Conservation (phyloP, 2,113 vertebrate species). For the Syrmaticus mikado region DNA sequence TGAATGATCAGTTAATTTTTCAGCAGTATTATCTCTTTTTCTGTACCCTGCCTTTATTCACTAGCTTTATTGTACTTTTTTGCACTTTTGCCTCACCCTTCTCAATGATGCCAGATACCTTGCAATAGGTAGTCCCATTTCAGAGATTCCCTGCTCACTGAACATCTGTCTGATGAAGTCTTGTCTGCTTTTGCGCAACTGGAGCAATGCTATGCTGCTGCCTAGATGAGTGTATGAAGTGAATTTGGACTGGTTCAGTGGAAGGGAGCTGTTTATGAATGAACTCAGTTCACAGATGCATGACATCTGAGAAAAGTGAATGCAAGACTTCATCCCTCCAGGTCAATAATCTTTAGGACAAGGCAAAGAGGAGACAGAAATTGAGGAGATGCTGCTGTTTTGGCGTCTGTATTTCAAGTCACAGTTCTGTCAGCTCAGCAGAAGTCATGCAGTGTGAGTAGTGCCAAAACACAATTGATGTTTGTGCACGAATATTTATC, state of each 20-base stretch:
- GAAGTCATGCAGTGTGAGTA: background rate
- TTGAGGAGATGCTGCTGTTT: background rate
- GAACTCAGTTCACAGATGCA: background rate
- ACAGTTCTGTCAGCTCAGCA: background rate
- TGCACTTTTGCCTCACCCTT: background rate
- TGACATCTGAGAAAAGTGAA: background rate
- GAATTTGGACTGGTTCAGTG: background rate
- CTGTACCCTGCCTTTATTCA: background rate
- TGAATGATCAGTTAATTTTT: background rate
- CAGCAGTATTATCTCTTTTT: background rate
- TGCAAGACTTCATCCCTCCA: background rate
- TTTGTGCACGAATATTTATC: background rate
- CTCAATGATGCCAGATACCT: background rate
- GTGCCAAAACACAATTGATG: background rate
- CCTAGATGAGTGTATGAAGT: background rate
- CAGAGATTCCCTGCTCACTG: background rate
- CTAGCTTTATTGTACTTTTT: background rate
- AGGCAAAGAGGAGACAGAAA: background rate
- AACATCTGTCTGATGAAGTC: background rate
- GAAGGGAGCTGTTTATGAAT: slow-evolving; percentile 23
- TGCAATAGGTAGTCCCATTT: background rate
- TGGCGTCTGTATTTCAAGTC: slow-evolving; percentile 13
- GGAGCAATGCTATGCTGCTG: background rate
- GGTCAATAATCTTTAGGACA: background rate
- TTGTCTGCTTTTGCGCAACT: background rate